phyloP scores from a whole-genome alignment of 2,113 vertebrate species.

The Misgurnus mizolepis region DNA sequence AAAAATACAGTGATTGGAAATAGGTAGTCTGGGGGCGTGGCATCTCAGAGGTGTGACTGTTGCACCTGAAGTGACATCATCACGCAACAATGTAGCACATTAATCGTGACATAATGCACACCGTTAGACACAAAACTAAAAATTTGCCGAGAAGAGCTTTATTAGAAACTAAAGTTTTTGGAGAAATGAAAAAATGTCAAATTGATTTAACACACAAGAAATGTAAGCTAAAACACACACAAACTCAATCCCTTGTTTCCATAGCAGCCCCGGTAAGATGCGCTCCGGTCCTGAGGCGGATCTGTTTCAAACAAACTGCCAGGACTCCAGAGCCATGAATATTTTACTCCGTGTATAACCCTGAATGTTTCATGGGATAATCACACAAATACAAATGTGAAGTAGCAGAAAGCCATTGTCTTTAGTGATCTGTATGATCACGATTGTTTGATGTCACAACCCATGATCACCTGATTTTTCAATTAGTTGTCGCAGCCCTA shows the following conservation, averaged over 20 bases:
- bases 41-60: no score
- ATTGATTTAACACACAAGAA: conserved; percentile 3
- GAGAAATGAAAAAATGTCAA: not conserved
- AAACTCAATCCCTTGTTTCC: not conserved
- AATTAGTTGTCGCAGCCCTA: no score
- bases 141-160: not conserved
- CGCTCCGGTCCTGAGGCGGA: conserved; percentile 48
- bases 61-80: no score
- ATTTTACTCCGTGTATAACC: conserved; percentile 61
- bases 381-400: conserved; percentile 3
- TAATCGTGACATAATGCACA: not conserved
- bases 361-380: conserved; percentile 49
- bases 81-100: not conserved
- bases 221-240: not conserved
- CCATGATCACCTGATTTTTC: not conserved
- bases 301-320: conserved; percentile 51
- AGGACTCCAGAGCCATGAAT: conserved; percentile 68
- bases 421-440: not conserved
- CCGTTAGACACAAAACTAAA: no score
- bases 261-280: conserved; percentile 19
- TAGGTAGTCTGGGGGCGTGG: no score
- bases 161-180: not conserved
- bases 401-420: not conserved
- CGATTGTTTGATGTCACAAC: not conserved
- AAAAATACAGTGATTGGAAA: no score